These are phyloP conservation scores for Enteromius radiatus DNA, from an alignment of 2,797 vertebrate species.

Conservation along the genomic window DNA sequence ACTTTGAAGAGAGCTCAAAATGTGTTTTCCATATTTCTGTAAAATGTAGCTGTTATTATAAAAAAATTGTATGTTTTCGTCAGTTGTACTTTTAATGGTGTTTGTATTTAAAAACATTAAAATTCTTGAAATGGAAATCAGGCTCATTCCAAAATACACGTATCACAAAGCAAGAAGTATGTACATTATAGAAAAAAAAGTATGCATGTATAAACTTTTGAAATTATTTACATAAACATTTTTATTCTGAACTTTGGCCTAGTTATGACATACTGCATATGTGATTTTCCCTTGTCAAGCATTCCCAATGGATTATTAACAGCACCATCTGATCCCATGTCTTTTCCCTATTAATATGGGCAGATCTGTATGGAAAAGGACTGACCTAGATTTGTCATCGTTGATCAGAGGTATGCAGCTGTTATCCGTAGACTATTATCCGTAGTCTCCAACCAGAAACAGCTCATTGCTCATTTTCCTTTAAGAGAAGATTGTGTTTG, in stretches of 20 bases:
- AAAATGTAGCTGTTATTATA: neutral
- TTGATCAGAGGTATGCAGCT: conserved; percentile 16
- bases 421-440: conserved; percentile 18
- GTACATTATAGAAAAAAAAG: neutral
- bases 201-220: neutral
- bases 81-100: neutral
- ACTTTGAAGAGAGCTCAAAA: conserved; percentile 72
- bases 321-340: conserved; percentile 9
- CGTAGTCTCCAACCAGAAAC: neutral
- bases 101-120: neutral
- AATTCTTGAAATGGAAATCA: neutral
- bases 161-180: neutral
- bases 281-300: neutral
- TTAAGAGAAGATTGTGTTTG: conserved; percentile 8
- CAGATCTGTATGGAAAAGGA: conserved; percentile 4
- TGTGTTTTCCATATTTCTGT: conserved; percentile 23
- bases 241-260: neutral
- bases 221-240: neutral
- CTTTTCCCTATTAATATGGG: neutral
- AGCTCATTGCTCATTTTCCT: neutral
- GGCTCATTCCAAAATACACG: neutral
- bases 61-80: neutral
- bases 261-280: neutral
- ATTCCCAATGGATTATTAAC: conserved; percentile 38
- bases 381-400: conserved; percentile 6